Conservation (phyloP, 2,797 vertebrate genomes). For the Nyctalus aviator region DNA sequence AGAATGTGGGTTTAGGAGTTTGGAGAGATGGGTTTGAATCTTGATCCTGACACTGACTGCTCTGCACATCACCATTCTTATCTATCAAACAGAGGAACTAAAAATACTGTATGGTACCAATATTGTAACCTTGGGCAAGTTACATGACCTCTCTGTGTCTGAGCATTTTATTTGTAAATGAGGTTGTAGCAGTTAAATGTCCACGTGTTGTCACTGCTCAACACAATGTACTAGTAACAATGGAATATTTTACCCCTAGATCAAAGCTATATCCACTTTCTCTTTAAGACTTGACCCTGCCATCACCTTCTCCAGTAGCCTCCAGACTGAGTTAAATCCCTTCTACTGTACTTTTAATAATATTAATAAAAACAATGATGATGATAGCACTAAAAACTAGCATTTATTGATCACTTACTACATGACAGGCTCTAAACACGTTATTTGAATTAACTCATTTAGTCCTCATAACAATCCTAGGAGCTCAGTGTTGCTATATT, state of each 20-base stretch:
- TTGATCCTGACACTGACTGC: background rate
- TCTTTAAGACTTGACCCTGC: background rate
- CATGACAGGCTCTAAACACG: background rate
- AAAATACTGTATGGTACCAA: background rate
- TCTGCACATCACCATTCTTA: background rate
- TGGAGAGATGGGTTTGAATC: background rate
- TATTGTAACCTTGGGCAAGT: background rate
- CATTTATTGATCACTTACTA: background rate
- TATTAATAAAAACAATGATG: background rate
- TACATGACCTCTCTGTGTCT: background rate
- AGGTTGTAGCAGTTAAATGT: background rate
- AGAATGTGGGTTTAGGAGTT: background rate
- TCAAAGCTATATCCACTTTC: background rate
- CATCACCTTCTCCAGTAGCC: background rate
- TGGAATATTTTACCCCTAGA: background rate
- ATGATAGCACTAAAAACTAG: slow-evolving; percentile 14
- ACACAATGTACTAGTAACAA: background rate
- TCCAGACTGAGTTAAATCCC: background rate
- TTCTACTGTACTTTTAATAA: background rate
- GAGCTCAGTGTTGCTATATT: background rate
- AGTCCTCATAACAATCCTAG: background rate
- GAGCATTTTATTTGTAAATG: background rate
- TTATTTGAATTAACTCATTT: background rate
- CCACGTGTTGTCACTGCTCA: background rate
- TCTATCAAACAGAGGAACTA: slow-evolving; percentile 5